Conservation (phyloP, 2,113 vertebrate genomes). For the Apodemus speciosus region DNA sequence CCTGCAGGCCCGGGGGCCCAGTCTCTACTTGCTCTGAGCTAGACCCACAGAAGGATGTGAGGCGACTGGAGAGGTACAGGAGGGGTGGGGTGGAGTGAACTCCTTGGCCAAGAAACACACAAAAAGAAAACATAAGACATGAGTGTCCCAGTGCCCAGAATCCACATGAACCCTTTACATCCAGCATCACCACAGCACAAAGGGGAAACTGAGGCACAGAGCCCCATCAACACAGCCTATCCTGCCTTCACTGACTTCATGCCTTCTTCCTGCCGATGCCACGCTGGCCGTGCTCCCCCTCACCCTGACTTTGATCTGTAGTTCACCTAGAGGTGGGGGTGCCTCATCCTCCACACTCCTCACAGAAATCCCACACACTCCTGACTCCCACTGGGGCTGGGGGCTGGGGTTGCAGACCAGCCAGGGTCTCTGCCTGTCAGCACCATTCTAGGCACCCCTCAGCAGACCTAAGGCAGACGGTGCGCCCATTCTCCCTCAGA, state of each 20-base stretch:
- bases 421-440: background rate
- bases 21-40: background rate
- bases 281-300: background rate
- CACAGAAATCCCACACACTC: background rate
- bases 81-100: background rate
- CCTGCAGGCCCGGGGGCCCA: background rate
- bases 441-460: background rate
- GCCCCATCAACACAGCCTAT: background rate
- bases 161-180: background rate
- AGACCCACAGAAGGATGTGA: background rate
- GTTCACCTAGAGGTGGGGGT: slow-evolving; percentile 15
- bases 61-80: background rate
- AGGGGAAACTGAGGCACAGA: background rate
- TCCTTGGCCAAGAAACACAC: background rate
- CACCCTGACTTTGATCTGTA: slow-evolving; percentile 52
- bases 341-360: background rate
- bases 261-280: accelerated
- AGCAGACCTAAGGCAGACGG: background rate
- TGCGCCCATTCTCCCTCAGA: background rate
- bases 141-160: background rate
- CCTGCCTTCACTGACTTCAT: background rate
- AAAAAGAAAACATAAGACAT: background rate
- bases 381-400: background rate
- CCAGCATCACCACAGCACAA: background rate
- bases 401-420: background rate